These are phyloP conservation scores for Notolabrus celidotus DNA, from an alignment of 2,797 vertebrate species.

Conservation along the genomic window DNA sequence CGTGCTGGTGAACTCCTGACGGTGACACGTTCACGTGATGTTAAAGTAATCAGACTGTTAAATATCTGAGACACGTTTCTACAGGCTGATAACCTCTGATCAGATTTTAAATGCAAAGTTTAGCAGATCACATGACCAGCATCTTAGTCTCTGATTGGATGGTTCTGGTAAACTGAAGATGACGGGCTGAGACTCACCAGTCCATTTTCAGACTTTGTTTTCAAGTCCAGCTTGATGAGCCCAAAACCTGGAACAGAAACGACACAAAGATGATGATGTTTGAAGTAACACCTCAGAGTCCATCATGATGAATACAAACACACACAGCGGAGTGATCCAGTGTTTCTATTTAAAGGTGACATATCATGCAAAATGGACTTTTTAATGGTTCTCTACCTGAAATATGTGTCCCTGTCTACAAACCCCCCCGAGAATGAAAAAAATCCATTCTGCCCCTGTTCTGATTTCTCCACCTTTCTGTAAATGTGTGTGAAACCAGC, in stretches of 20 bases:
- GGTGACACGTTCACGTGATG: not conserved
- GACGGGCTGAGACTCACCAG: conserved; percentile 87
- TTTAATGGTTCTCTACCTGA: no score
- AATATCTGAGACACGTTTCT: not conserved
- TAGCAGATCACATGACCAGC: conserved; percentile 37
- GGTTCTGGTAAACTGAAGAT: conserved; percentile 45
- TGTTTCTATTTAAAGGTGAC: no score
- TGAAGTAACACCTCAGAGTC: not conserved
- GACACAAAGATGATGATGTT: conserved; percentile 4
- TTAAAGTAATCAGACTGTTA: not conserved
- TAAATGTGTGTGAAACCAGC: no score
- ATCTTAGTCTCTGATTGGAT: conserved; percentile 40
- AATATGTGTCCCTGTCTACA: no score
- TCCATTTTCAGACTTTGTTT: conserved; percentile 98
- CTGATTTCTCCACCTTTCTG: no score
- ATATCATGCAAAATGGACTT: no score
- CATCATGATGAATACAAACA: not conserved
- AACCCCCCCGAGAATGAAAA: no score
- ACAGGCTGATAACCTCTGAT: no score
- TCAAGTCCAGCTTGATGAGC: conserved; percentile 96
- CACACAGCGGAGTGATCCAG: no score
- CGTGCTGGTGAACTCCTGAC: conserved; percentile 96
- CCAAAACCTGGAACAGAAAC: conserved; percentile 90
- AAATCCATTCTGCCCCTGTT: no score
- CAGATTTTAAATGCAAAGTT: not conserved